These are phyloP conservation scores for Sternarchorhynchus goeldii DNA, from an alignment of 2,797 vertebrate genomes.

Conservation along the genomic window DNA sequence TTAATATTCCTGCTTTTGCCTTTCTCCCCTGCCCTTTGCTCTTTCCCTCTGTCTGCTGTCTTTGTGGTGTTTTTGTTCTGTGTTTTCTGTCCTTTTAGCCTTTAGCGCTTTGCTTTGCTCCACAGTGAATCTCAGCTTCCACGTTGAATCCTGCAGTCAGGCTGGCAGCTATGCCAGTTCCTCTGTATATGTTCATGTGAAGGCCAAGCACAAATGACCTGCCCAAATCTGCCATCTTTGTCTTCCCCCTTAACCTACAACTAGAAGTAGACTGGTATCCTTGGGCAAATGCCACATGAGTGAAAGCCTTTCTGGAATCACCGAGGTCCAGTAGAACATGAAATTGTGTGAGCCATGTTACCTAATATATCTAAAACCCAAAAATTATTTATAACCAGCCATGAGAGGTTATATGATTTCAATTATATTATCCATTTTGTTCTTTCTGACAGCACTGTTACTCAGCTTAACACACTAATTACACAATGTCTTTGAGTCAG, in stretches of 20 bases:
- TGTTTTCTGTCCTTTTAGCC: not conserved
- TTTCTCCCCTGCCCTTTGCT: not conserved
- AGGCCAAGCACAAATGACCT: not conserved
- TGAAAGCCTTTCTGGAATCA: not conserved
- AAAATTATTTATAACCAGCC: not conserved
- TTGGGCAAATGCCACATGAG: not conserved
- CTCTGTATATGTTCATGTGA: not conserved
- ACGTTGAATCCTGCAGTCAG: not conserved
- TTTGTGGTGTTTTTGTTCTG: not conserved
- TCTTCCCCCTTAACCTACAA: slow-evolving; percentile 18
- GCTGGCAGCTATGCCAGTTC: not conserved
- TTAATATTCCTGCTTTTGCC: slow-evolving; percentile 21
- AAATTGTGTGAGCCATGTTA: not conserved
- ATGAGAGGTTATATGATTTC: not conserved
- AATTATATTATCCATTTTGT: not conserved
- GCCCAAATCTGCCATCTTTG: slow-evolving; percentile 1
- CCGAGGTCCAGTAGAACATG: not conserved
- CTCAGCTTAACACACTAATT: not conserved
- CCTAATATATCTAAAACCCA: not conserved
- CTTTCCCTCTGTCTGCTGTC: slow-evolving; percentile 8
- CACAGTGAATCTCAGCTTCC: too few relatives aligned
- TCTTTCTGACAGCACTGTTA: not conserved
- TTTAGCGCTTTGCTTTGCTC: not conserved
- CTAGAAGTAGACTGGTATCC: slow-evolving; percentile 22
- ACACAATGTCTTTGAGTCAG: not conserved